Conservation (phyloP, 1,140 invertebrate genomes). For the Leptinotarsa texana region DNA sequence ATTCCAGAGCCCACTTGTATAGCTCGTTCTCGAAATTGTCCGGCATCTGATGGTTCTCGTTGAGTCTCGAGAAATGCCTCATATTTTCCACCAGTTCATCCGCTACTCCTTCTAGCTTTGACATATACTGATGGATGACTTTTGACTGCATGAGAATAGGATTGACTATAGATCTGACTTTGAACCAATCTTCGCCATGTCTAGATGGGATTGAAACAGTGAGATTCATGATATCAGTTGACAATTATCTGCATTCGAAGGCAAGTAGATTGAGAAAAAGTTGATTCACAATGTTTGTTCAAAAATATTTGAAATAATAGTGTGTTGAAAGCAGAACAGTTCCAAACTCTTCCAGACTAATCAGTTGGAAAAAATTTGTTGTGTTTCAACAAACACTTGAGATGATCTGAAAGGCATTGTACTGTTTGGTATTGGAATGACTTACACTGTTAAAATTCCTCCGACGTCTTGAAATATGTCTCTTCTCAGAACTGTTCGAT, state of each 20-base stretch:
- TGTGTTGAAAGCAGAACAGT: too few species aligned
- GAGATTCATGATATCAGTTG: too few species aligned
- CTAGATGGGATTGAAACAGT: conserved; percentile 43
- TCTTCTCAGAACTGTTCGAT: conserved; percentile 29
- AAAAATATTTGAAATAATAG: too few species aligned
- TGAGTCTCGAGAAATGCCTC: conserved; percentile 58
- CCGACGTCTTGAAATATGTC: conserved; percentile 33
- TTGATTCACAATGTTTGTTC: too few species aligned
- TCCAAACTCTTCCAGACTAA: too few species aligned
- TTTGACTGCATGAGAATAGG: conserved; percentile 61
- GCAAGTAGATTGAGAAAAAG: too few species aligned
- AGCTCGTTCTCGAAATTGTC: conserved; percentile 64
- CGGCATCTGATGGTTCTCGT: conserved; percentile 56
- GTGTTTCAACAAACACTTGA: too few species aligned
- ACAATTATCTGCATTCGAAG: too few species aligned
- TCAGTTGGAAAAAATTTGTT: too few species aligned
- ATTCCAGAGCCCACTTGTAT: conserved; percentile 71
- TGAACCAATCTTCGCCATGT: conserved; percentile 61
- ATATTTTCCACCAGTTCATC: conserved; percentile 60
- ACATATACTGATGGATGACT: conserved; percentile 57
- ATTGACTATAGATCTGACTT: conserved; percentile 60
- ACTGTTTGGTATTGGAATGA: neutral
- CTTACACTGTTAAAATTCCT: conserved; percentile 35
- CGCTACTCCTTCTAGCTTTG: conserved; percentile 58
- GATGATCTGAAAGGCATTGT: too few species aligned